Conservation (phyloP, 2,888 invertebrate genomes). For the Allacma fusca region DNA sequence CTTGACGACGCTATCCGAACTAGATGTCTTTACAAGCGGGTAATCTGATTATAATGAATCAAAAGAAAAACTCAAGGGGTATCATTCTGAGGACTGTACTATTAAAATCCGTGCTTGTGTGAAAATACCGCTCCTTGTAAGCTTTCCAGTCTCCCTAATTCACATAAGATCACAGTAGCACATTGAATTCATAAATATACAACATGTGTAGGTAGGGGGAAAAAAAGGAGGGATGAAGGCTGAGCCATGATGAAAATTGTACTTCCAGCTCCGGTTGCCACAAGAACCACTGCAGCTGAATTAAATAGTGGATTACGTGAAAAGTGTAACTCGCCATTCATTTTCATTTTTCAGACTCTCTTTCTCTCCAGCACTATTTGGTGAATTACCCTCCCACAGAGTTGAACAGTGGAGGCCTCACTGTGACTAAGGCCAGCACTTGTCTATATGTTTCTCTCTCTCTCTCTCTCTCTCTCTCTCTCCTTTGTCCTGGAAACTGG, state of each 20-base stretch:
- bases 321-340: constrained; percentile 47
- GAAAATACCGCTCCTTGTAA: too few relatives aligned
- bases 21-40: too few relatives aligned
- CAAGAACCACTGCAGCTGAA: constrained; percentile 29
- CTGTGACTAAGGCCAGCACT: background rate
- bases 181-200: constrained; percentile 22
- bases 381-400: constrained; percentile 35
- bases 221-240: background rate
- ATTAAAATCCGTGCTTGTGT: too few relatives aligned
- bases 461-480: constrained; percentile 6
- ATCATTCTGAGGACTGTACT: too few relatives aligned
- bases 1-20: too few relatives aligned
- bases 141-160: too few relatives aligned
- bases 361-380: constrained; percentile 4
- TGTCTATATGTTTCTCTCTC: background rate
- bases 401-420: background rate
- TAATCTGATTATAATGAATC: too few relatives aligned
- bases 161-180: background rate
- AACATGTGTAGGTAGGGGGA: background rate
- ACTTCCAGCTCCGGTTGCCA: too few relatives aligned
- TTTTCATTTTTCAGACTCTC: constrained; percentile 49
- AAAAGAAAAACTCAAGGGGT: too few relatives aligned
- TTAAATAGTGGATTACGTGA: constrained; percentile 50
- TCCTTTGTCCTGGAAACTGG: background rate
- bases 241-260: constrained; percentile 6